phyloP scores from a whole-genome alignment of 2,113 vertebrate genomes.

The Pituophis catenifer region DNA sequence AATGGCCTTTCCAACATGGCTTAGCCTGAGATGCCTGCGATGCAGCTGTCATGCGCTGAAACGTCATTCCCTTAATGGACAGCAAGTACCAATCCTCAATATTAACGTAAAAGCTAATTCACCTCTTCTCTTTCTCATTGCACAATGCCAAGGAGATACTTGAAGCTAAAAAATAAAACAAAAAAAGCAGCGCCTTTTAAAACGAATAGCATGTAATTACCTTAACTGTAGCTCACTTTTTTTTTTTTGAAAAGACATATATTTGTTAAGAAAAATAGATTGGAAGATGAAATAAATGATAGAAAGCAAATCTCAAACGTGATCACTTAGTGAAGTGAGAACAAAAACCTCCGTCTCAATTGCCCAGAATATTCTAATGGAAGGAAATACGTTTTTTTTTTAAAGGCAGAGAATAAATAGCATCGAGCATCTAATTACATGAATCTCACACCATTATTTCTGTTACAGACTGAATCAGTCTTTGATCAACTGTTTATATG shows the following conservation, averaged over 20 bases:
- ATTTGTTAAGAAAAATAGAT: constrained; percentile 45
- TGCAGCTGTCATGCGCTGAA: background rate
- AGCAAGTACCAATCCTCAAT: background rate
- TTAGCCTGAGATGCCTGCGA: background rate
- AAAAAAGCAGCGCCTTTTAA: constrained; percentile 46
- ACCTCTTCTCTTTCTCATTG: constrained; percentile 16
- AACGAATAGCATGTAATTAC: constrained; percentile 48
- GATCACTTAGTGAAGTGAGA: constrained; percentile 43
- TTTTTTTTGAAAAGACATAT: constrained; percentile 34
- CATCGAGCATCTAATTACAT: background rate
- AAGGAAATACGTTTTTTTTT: constrained; percentile 4
- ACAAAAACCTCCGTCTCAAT: constrained; percentile 44
- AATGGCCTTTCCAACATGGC: background rate
- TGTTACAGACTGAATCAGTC: background rate
- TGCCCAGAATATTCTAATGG: background rate
- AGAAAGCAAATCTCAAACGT: constrained; percentile 40
- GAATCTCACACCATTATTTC: background rate
- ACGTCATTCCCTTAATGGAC: background rate
- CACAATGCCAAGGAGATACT: constrained; percentile 29
- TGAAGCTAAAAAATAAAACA: constrained; percentile 23
- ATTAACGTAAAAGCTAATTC: constrained; percentile 29
- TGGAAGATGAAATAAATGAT: constrained; percentile 55
- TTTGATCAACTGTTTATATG: background rate
- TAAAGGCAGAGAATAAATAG: background rate
- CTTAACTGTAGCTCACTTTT: constrained; percentile 35